phyloP scores from a whole-genome alignment of 2,113 vertebrate species.

The Anas platyrhynchos region DNA sequence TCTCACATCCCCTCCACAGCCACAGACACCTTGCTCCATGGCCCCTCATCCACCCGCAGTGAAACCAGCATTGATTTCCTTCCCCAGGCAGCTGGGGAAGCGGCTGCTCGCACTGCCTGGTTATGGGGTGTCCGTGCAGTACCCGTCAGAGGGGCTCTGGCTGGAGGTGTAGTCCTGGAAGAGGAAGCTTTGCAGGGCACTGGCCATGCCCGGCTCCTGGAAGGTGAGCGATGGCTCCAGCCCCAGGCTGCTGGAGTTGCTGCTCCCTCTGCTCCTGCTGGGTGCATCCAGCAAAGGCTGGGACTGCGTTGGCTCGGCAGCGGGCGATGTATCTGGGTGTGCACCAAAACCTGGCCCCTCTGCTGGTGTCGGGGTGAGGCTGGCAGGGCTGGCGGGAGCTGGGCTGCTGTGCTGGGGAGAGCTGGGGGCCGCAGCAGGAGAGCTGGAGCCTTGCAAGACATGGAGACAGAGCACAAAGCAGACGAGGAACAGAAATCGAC shows the following conservation, averaged over 20 bases:
- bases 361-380: background rate
- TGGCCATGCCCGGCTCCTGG: fast-evolving
- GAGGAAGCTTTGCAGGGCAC: background rate
- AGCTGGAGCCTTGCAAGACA: slow-evolving; percentile 30
- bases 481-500: background rate
- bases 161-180: background rate
- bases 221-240: slow-evolving; percentile 19
- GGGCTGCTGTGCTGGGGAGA: background rate
- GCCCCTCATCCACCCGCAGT: background rate
- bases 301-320: background rate
- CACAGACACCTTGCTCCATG: fast-evolving
- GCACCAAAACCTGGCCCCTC: background rate
- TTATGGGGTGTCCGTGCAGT: background rate
- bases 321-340: fast-evolving
- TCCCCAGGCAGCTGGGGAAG: background rate
- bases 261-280: fast-evolving
- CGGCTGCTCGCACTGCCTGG: background rate
- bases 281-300: background rate
- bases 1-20: background rate
- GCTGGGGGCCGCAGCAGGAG: background rate
- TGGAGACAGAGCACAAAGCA: background rate
- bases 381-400: background rate
- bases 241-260: background rate
- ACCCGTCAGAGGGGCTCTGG: slow-evolving; percentile 9
- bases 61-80: background rate